A percentile compares a stretch with the other conserved stretches of the same genome.
Conservation (phyloP, 2,888 invertebrate genomes). For the Lacanobia oleracea region DNA sequence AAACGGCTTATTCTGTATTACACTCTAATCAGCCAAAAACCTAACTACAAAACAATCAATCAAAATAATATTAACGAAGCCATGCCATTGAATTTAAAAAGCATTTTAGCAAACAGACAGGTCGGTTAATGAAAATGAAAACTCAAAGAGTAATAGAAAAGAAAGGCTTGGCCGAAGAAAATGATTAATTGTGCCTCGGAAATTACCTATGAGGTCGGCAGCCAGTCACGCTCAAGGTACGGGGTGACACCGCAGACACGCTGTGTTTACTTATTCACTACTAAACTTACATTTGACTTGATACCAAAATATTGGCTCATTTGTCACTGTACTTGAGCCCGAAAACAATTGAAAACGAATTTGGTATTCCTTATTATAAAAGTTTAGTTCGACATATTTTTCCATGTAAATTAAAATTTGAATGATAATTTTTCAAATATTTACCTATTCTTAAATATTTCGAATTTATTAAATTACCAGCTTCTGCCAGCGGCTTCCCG, state of each 20-base stretch:
- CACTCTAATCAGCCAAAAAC: constrained; percentile 21
- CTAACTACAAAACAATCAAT: constrained; percentile 59
- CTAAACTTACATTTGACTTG: not conserved
- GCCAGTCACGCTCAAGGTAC: constrained; percentile 85
- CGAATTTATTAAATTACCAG: too few species aligned
- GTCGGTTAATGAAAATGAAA: constrained; percentile 76
- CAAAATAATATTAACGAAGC: constrained; percentile 67
- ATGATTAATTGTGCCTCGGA: constrained; percentile 85
- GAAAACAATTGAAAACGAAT: not conserved
- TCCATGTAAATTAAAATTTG: too few species aligned
- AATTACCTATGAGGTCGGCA: constrained; percentile 73
- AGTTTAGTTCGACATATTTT: too few species aligned
- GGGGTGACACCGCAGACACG: constrained; percentile 74
- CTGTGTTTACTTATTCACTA: constrained; percentile 45
- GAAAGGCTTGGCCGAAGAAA: constrained; percentile 75
- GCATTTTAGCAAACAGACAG: constrained; percentile 71
- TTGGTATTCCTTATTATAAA: not conserved
- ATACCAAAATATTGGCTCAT: not conserved
- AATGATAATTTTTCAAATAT: too few species aligned
- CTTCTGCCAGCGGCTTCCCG: too few species aligned
- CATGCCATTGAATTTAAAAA: constrained; percentile 71
- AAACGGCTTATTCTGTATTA: not conserved
- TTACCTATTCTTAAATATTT: too few species aligned
- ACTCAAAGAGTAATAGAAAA: constrained; percentile 76
- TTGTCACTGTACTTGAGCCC: not conserved